These are phyloP conservation scores for Myoxocephalus aenaeus DNA, from an alignment of 2,797 vertebrate genomes.

Conservation along the genomic window DNA sequence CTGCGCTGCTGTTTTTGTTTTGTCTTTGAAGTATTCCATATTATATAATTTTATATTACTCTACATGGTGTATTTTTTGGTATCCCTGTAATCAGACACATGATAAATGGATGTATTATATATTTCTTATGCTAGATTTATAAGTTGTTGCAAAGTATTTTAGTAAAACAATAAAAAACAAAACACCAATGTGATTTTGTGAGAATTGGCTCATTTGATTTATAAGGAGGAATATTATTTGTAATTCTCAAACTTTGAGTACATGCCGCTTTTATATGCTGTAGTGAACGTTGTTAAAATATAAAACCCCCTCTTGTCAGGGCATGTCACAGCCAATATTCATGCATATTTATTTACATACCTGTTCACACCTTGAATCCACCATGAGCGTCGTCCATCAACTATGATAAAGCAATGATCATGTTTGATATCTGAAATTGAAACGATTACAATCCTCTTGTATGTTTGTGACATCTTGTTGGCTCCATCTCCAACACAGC, in stretches of 20 bases:
- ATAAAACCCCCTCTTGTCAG: slow-evolving; percentile 60
- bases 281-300: slow-evolving; percentile 43
- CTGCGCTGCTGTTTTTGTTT: slow-evolving; percentile 53
- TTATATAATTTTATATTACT: slow-evolving; percentile 63
- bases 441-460: slow-evolving; percentile 28
- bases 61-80: slow-evolving; percentile 49
- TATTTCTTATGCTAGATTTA: slow-evolving; percentile 61
- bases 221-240: background rate
- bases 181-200: slow-evolving; percentile 11
- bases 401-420: slow-evolving; percentile 42
- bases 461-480: slow-evolving; percentile 4
- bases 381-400: slow-evolving; percentile 28
- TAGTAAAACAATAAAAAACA: slow-evolving; percentile 56
- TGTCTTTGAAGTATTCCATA: slow-evolving; percentile 52
- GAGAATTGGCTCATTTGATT: slow-evolving; percentile 23
- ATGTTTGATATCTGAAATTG: slow-evolving; percentile 29
- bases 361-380: slow-evolving; percentile 61
- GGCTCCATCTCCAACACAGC: background rate
- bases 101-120: slow-evolving; percentile 79
- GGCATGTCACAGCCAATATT: slow-evolving; percentile 61
- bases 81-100: slow-evolving; percentile 62
- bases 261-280: background rate
- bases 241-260: background rate
- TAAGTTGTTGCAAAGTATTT: slow-evolving; percentile 58
- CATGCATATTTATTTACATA: slow-evolving; percentile 61